Evolutionary conservation across 1,140 invertebrate species (phyloP), one percentile per base, ranked within the genome.

Genomic region (Plectus sambesii): DNA sequence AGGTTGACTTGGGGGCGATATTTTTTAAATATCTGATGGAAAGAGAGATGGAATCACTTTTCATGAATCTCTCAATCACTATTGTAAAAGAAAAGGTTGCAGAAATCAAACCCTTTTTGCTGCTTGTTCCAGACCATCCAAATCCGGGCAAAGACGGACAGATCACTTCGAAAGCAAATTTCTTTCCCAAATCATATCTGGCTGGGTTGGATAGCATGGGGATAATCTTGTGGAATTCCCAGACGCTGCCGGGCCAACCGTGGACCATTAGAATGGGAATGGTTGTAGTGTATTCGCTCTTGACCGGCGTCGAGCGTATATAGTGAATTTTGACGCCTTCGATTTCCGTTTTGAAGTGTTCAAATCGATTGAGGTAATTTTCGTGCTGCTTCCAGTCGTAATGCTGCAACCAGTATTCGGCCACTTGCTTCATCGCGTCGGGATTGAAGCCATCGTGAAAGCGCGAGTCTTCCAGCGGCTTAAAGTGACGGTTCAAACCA

Each of bases 191-290:
- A n/a, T n/a, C n/a, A n/a, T n/a, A n/a, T n/a, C n/a, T n/a, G 71
- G 70, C 9, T 76, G 72, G 1, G 73, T 76, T 42, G 0, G 77
- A 82, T 1, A 86, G 69, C 3, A 80, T 45, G 0, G 82, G 82
- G 38, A 83, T 80, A 1, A 85, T 73, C 60, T 85, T 81, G 54
- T 83, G 82, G 66, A 88, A 89, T 69, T 90, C 85, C 6, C 82
- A 74, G 2, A 89, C 74, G 0, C 83, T 84, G 1, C 85, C 85
- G 2, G 87, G 87, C 87, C 87, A 93, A 12, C 87, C 87, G 62
- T 92, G 86, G 3, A 85, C 58, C 1, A 92, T 20, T 0, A 90
- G 60, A 20, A 87, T 36, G 0, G 83, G 83, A 2, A 82, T 53
- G 0, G n/a, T n/a, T n/a, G n/a, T n/a, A n/a, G n/a, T n/a, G n/a